Evolutionary conservation across 2,888 invertebrate genomes (phyloP).

Genomic region (Reticulitermes lucifugus): DNA sequence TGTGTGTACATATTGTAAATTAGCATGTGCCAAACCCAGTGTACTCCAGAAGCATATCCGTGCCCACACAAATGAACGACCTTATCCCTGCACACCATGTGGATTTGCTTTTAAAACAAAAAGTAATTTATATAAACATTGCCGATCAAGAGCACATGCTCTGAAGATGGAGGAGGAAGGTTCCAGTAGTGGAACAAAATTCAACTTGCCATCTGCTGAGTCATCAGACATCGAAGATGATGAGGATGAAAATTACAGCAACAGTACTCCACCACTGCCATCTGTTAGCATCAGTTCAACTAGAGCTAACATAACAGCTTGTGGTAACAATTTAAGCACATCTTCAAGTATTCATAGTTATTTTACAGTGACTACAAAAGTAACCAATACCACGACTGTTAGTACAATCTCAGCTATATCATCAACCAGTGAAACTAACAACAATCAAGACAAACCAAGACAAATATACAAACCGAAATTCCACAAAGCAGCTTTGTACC

Average conservation of each 20-base stretch:
- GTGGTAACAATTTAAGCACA: background rate
- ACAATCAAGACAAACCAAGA: slow-evolving; percentile 38
- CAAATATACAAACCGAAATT: slow-evolving; percentile 80
- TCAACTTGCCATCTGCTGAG: slow-evolving; percentile 43
- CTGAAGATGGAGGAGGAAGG: slow-evolving; percentile 69
- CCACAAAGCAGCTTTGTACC: slow-evolving; percentile 69
- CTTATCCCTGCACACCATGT: slow-evolving; percentile 89
- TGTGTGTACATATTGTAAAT: slow-evolving; percentile 88
- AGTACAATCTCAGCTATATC: background rate
- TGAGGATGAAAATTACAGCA: slow-evolving; percentile 44
- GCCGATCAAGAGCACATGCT: slow-evolving; percentile 79
- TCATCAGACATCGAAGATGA: slow-evolving; percentile 50
- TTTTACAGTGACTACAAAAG: slow-evolving; percentile 7
- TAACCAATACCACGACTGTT: slow-evolving; percentile 7
- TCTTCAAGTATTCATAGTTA: background rate
- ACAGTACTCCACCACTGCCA: slow-evolving; percentile 62
- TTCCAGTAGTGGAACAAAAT: slow-evolving; percentile 59
- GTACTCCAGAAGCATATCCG: slow-evolving; percentile 94
- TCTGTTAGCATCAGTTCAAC: background rate
- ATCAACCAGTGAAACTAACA: slow-evolving; percentile 14
- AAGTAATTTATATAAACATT: slow-evolving; percentile 93
- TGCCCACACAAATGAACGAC: slow-evolving; percentile 93
- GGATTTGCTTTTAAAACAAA: slow-evolving; percentile 95
- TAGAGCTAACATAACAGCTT: background rate
- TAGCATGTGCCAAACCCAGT: slow-evolving; percentile 92